Evolutionary conservation across 2,888 invertebrate species (phyloP).

Genomic region (Didymodactylos carnosus): DNA sequence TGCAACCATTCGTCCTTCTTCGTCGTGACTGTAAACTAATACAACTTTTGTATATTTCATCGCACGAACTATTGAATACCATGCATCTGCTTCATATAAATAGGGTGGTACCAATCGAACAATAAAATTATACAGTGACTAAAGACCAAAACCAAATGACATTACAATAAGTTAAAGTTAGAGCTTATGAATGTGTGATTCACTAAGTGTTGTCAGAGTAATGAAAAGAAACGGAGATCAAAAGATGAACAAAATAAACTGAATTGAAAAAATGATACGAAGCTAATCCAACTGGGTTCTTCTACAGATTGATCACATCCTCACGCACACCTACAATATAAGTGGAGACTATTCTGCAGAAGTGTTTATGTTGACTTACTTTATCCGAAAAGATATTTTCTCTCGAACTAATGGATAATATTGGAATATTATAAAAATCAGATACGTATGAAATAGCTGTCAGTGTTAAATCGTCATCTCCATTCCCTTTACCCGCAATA

Average conservation of each 20-base stretch:
- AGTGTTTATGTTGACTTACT: background rate
- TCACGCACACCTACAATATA: no score
- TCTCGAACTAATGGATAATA: background rate
- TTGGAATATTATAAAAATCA: constrained; percentile 10
- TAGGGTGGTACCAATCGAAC: constrained; percentile 9
- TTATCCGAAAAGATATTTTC: constrained; percentile 5
- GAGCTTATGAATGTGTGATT: no score
- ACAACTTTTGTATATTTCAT: constrained; percentile 8
- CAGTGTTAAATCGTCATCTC: background rate
- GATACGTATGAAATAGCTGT: constrained; percentile 7
- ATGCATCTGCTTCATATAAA: constrained; percentile 8
- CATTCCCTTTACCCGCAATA: background rate
- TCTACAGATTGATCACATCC: no score
- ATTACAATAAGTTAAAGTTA: no score
- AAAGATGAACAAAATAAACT: background rate
- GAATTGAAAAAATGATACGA: background rate
- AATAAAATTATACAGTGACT: constrained; percentile 8
- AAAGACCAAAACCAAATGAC: no score
- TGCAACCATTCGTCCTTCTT: constrained; percentile 11
- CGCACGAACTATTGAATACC: background rate
- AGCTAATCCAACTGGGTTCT: no score
- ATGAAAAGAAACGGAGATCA: no score
- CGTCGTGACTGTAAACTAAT: constrained; percentile 2
- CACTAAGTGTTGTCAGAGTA: no score
- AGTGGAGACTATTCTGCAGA: no score